phyloP scores from a whole-genome alignment of 2,888 invertebrate species.

The Polymixis flavicincta region DNA sequence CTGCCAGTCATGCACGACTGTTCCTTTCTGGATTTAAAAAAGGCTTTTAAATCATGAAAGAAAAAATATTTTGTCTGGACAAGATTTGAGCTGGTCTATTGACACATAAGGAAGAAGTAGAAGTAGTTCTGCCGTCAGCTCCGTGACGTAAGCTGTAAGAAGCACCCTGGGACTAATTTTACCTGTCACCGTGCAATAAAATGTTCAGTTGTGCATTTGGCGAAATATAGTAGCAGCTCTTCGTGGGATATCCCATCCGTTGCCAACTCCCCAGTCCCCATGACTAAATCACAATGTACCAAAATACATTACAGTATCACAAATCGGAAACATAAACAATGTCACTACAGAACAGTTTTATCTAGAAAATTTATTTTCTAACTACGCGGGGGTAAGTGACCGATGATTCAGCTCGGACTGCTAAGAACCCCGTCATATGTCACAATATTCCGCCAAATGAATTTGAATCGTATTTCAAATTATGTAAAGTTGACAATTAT shows the following conservation, averaged over 20 bases:
- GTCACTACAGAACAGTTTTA: slow-evolving; percentile 64
- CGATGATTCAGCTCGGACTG: slow-evolving; percentile 77
- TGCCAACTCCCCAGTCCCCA: slow-evolving; percentile 19
- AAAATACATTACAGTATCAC: slow-evolving; percentile 37
- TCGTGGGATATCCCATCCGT: neutral
- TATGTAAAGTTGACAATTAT: slow-evolving; percentile 13
- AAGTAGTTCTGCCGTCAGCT: neutral
- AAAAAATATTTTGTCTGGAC: neutral
- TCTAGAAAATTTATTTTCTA: slow-evolving; percentile 79
- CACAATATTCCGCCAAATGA: slow-evolving; percentile 19
- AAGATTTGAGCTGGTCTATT: neutral
- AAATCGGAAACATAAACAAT: slow-evolving; percentile 64
- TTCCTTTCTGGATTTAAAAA: neutral
- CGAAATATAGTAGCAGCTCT: neutral
- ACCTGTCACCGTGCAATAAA: neutral
- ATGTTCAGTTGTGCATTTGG: neutral
- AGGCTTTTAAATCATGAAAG: too few species aligned
- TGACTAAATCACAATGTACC: slow-evolving; percentile 15
- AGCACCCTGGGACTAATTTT: neutral
- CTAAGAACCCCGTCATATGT: slow-evolving; percentile 39
- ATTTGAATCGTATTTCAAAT: slow-evolving; percentile 29
- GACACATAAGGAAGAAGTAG: neutral
- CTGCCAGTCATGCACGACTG: neutral
- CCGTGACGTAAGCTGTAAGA: neutral
- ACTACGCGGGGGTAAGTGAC: slow-evolving; percentile 84